Conservation (phyloP, 2,888 invertebrate species). For the Pammene aurita region DNA sequence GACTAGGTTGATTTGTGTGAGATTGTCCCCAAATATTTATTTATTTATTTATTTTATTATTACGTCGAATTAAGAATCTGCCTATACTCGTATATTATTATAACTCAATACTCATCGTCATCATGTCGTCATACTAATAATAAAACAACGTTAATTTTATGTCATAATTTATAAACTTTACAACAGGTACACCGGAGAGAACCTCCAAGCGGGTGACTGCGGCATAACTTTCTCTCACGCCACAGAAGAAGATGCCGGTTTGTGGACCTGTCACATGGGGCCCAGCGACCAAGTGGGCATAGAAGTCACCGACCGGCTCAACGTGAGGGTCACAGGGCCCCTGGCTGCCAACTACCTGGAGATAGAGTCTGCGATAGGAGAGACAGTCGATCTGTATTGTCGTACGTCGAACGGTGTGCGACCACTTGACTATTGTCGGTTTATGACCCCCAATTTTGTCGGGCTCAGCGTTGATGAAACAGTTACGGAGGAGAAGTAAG, state of each 20-base stretch:
- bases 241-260: constrained; percentile 61
- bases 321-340: constrained; percentile 73
- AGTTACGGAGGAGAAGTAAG: constrained; percentile 69
- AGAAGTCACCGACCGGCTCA: constrained; percentile 63
- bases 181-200: constrained; percentile 71
- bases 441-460: constrained; percentile 64
- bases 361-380: constrained; percentile 52
- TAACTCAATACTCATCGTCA: too few species aligned
- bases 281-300: constrained; percentile 59
- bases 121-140: too few species aligned
- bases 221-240: constrained; percentile 69
- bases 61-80: too few species aligned
- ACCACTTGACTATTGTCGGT: constrained; percentile 77
- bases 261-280: constrained; percentile 80
- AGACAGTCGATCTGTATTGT: constrained; percentile 65
- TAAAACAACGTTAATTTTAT: too few species aligned
- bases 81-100: too few species aligned
- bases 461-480: constrained; percentile 72
- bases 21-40: too few species aligned
- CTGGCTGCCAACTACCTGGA: constrained; percentile 64
- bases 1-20: too few species aligned
- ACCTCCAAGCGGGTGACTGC: constrained; percentile 73
- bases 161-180: too few species aligned
- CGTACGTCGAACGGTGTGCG: constrained; percentile 68
- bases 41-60: too few species aligned